Conservation (phyloP, 1,140 invertebrate genomes). For the Lasioglossum baleicum region DNA sequence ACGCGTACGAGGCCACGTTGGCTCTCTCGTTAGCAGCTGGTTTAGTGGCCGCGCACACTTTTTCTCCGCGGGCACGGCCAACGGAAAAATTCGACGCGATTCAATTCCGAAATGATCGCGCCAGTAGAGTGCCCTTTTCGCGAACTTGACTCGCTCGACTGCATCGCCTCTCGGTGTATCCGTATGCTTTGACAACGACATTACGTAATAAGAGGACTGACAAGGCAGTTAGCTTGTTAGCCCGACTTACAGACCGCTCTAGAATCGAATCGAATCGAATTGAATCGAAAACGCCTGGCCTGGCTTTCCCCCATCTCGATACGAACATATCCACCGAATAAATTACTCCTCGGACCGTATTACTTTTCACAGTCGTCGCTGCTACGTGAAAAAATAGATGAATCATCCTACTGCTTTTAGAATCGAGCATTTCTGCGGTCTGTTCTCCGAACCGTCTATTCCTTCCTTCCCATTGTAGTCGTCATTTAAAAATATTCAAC, state of each 20-base stretch:
- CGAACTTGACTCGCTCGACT: slow-evolving; percentile 2
- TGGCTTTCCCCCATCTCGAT: background rate
- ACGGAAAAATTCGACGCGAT: slow-evolving; percentile 10
- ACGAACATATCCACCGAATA: background rate
- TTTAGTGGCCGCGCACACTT: slow-evolving; percentile 8
- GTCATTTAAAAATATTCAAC: background rate
- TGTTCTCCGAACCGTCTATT: background rate
- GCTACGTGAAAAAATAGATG: slow-evolving; percentile 33
- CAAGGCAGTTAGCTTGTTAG: slow-evolving; percentile 28
- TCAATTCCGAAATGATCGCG: background rate
- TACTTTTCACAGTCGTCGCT: slow-evolving; percentile 9
- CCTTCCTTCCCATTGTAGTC: background rate
- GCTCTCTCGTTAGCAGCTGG: slow-evolving; percentile 51
- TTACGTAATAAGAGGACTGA: slow-evolving; percentile 49
- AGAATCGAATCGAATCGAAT: background rate
- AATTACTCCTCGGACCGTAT: background rate
- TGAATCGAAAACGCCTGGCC: background rate
- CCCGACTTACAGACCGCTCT: slow-evolving; percentile 3
- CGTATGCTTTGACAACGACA: slow-evolving; percentile 53
- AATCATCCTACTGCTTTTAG: slow-evolving; percentile 15
- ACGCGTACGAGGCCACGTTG: slow-evolving; percentile 40
- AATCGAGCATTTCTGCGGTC: background rate
- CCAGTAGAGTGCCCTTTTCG: background rate
- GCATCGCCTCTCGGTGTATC: slow-evolving; percentile 17
- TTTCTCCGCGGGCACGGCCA: background rate